phyloP scores from a whole-genome alignment of 2,888 invertebrate species.

The Nomada ferruginata region DNA sequence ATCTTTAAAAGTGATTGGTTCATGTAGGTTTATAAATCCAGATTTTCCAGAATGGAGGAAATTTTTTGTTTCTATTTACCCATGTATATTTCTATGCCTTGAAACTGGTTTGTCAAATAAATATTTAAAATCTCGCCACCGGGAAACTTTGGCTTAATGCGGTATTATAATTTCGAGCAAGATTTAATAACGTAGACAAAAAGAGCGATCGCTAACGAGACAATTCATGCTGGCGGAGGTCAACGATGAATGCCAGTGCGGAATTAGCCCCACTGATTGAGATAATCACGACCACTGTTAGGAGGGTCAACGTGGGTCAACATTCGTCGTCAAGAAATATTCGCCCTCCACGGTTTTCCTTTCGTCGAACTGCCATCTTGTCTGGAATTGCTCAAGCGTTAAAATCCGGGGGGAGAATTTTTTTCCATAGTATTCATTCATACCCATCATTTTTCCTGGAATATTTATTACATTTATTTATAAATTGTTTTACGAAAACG shows the following conservation, averaged over 20 bases:
- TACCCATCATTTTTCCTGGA: no score
- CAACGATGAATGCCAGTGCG: constrained; percentile 41
- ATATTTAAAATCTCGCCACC: neutral
- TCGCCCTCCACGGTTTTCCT: neutral
- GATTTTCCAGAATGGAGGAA: no score
- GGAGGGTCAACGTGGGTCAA: constrained; percentile 50
- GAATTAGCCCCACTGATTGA: constrained; percentile 52
- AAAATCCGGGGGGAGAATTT: neutral
- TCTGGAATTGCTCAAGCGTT: neutral
- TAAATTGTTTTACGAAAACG: neutral
- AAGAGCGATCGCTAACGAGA: constrained; percentile 9
- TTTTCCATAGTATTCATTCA: no score
- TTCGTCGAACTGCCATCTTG: neutral
- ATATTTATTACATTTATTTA: neutral
- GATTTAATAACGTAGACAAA: constrained; percentile 27
- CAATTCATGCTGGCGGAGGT: constrained; percentile 39
- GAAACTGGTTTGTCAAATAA: no score
- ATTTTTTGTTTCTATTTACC: no score
- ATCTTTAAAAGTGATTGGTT: no score
- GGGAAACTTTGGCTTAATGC: neutral
- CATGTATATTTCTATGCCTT: no score
- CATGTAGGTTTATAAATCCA: no score
- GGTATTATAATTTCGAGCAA: neutral
- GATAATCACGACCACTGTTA: constrained; percentile 43
- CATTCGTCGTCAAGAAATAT: constrained; percentile 16